Percentiles rank a stretch among this genome's conserved stretches.
Conservation (phyloP, 2,797 vertebrate genomes). For the Distichodus sexfasciatus region DNA sequence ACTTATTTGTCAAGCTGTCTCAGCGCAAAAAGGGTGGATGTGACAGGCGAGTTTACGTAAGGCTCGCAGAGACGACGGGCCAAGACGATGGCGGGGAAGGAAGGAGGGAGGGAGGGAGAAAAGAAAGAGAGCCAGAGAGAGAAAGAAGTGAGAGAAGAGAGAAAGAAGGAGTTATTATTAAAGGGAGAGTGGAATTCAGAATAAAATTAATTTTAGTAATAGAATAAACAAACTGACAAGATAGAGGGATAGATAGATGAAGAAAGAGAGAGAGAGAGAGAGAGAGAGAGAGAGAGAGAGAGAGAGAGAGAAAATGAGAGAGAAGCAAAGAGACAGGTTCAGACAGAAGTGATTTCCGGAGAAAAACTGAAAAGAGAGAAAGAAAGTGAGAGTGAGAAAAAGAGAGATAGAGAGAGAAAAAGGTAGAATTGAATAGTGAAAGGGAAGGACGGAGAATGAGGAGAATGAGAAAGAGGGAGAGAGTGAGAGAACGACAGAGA, state of each 20-base stretch:
- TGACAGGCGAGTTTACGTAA: constrained; percentile 70
- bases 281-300: background rate
- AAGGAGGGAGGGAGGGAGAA: constrained; percentile 19
- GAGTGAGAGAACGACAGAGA: no score
- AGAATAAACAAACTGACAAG: no score
- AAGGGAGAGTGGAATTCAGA: background rate
- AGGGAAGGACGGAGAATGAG: no score
- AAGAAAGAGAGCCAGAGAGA: constrained; percentile 60
- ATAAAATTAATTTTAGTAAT: no score
- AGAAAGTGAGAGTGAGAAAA: background rate
- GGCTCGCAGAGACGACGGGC: constrained; percentile 55
- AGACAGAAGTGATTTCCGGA: no score
- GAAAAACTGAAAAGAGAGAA: background rate
- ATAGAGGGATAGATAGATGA: no score
- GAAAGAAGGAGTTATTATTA: background rate
- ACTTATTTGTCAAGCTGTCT: constrained; percentile 78
- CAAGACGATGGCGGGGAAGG: constrained; percentile 22
- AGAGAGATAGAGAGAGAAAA: no score
- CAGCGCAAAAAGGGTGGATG: constrained; percentile 64
- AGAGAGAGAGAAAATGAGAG: background rate
- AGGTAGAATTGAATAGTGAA: no score
- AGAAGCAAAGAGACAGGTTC: background rate
- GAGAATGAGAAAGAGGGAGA: no score
- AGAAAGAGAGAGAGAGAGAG: background rate
- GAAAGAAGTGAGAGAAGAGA: background rate